These are phyloP conservation scores for Hapalemur alaotrensis DNA, from an alignment of 2,797 vertebrate species.

Conservation along the genomic window DNA sequence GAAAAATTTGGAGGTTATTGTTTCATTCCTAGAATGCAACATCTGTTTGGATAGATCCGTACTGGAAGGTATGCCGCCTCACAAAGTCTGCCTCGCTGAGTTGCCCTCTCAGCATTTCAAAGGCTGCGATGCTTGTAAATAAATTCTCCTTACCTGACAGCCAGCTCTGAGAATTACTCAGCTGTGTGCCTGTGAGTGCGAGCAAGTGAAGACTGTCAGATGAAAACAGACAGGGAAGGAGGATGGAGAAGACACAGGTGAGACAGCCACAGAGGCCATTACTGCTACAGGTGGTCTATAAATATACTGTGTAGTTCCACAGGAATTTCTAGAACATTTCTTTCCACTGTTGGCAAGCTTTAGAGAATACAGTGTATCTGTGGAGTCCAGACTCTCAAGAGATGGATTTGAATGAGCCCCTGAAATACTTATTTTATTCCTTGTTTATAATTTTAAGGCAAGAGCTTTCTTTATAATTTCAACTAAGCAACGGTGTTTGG, in stretches of 20 bases:
- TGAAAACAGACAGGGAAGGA: background rate
- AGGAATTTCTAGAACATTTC: background rate
- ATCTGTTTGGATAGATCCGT: background rate
- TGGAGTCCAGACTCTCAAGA: background rate
- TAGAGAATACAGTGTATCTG: background rate
- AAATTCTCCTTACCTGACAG: background rate
- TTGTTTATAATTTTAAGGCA: conserved; percentile 62
- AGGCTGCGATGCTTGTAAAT: background rate
- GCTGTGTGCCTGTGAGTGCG: background rate
- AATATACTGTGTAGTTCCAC: background rate
- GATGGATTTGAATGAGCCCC: conserved; percentile 26
- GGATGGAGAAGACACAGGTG: background rate
- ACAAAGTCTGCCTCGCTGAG: rapidly evolving
- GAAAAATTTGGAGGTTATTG: background rate
- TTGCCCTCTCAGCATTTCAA: background rate
- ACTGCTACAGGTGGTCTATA: background rate
- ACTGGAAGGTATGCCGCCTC: background rate
- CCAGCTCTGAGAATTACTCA: background rate
- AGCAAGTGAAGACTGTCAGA: background rate
- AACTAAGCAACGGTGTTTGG: background rate
- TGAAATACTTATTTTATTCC: conserved; percentile 37
- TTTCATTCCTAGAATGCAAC: background rate
- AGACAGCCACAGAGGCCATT: background rate
- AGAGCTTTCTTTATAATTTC: conserved; percentile 49
- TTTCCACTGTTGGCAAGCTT: background rate